phyloP scores from a whole-genome alignment of 2,888 invertebrate species.

The Pyrrhia umbra region DNA sequence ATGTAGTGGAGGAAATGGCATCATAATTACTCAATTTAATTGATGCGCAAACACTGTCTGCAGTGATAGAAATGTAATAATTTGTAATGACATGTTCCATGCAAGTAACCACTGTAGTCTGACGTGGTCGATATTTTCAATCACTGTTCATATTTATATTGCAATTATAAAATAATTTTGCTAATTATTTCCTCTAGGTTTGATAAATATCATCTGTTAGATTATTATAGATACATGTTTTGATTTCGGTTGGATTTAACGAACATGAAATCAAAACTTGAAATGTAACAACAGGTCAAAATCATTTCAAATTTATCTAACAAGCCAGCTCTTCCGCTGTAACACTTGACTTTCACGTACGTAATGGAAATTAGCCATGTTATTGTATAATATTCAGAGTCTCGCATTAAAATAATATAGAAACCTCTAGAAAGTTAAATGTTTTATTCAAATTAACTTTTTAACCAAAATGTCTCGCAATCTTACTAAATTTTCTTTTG shows the following conservation, averaged over 20 bases:
- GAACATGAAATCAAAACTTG: background rate
- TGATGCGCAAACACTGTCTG: constrained; percentile 6
- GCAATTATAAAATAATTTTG: no score
- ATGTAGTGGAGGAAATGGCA: constrained; percentile 26
- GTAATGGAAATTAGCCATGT: constrained; percentile 20
- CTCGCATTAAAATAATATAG: constrained; percentile 10
- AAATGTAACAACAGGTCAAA: background rate
- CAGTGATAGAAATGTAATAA: background rate
- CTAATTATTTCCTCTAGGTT: no score
- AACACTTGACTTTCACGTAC: constrained; percentile 13
- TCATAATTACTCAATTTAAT: constrained; percentile 19
- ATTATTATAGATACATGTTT: no score
- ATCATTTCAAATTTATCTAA: background rate
- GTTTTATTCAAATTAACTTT: constrained; percentile 17
- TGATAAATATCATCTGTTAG: no score
- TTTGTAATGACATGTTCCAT: background rate
- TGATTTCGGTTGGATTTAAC: background rate
- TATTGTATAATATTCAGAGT: constrained; percentile 19
- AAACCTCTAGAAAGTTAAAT: constrained; percentile 33
- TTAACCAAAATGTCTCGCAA: constrained; percentile 8
- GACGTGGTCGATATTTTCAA: background rate
- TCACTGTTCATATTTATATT: no score
- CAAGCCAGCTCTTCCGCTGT: background rate
- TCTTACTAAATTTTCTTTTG: background rate
- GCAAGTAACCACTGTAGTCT: background rate